A percentile compares a stretch with the other conserved stretches of the same genome.
phyloP scores from a whole-genome alignment of 2,888 invertebrate species.

The Agrotis exclamationis region DNA sequence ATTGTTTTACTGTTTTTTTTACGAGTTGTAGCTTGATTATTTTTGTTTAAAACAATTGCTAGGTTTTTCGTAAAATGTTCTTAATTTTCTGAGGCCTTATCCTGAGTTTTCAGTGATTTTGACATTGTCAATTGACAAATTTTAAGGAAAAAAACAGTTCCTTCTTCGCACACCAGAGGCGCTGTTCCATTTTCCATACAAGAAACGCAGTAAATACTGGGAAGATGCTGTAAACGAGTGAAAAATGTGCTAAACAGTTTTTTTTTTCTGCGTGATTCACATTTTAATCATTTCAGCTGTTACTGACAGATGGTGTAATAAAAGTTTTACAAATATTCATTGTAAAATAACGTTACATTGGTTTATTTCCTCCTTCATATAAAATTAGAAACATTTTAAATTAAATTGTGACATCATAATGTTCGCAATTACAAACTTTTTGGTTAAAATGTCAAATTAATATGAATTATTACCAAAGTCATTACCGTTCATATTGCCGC shows the following conservation, averaged over 20 bases:
- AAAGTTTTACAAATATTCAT: too few species aligned
- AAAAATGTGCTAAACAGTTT: neutral
- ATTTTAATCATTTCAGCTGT: neutral
- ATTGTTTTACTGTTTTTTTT: constrained; percentile 38
- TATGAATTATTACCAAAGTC: neutral
- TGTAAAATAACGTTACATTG: too few species aligned
- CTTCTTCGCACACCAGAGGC: too few species aligned
- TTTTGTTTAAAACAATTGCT: constrained; percentile 22
- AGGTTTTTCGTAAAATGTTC: neutral
- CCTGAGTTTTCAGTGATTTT: too few species aligned
- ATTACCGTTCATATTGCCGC: constrained; percentile 12
- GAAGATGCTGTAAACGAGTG: too few species aligned
- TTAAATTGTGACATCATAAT: neutral
- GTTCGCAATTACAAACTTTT: neutral
- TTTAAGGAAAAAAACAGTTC: too few species aligned
- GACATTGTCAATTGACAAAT: too few species aligned
- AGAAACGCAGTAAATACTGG: too few species aligned
- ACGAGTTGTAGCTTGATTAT: constrained; percentile 15
- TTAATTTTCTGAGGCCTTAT: too few species aligned
- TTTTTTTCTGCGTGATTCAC: neutral
- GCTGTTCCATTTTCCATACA: too few species aligned
- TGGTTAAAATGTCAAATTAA: neutral
- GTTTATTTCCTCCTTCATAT: neutral
- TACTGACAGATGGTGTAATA: neutral
- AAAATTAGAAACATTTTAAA: neutral